phyloP scores from a whole-genome alignment of 2,797 vertebrate species.

The Simalia tracyae region DNA sequence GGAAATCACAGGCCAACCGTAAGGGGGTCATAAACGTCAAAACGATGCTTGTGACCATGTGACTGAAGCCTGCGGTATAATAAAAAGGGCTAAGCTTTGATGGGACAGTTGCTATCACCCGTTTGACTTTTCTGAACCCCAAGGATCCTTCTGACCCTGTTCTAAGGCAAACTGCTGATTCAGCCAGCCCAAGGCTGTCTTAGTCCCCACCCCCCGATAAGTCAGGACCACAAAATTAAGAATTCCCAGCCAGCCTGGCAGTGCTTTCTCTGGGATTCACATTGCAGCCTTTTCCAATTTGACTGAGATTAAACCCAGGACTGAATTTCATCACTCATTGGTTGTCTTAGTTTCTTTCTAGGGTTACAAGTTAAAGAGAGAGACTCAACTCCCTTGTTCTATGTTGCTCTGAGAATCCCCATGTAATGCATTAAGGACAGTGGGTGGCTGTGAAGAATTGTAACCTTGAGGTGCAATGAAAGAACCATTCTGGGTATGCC shows the following conservation, averaged over 20 bases:
- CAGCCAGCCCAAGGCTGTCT: too few species aligned
- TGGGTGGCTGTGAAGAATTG: neutral
- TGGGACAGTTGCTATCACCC: neutral
- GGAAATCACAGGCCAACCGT: neutral
- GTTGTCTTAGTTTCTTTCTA: neutral
- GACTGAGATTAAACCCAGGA: neutral
- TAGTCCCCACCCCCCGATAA: neutral
- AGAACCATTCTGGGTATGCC: too few species aligned
- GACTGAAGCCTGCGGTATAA: neutral
- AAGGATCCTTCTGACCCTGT: neutral
- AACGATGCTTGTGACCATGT: neutral
- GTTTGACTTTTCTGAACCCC: neutral
- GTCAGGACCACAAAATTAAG: neutral
- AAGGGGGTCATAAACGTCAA: neutral
- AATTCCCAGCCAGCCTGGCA: neutral
- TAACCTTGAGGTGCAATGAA: neutral
- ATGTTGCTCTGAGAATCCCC: neutral
- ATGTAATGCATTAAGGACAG: neutral
- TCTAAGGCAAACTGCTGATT: neutral
- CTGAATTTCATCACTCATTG: neutral
- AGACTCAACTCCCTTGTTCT: neutral
- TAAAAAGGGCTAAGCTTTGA: neutral
- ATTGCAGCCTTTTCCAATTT: neutral
- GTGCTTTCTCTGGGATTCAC: neutral
- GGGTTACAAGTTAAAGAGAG: neutral